Conservation (phyloP, 2,888 invertebrate genomes). For the Phragmatobia fuliginosa region DNA sequence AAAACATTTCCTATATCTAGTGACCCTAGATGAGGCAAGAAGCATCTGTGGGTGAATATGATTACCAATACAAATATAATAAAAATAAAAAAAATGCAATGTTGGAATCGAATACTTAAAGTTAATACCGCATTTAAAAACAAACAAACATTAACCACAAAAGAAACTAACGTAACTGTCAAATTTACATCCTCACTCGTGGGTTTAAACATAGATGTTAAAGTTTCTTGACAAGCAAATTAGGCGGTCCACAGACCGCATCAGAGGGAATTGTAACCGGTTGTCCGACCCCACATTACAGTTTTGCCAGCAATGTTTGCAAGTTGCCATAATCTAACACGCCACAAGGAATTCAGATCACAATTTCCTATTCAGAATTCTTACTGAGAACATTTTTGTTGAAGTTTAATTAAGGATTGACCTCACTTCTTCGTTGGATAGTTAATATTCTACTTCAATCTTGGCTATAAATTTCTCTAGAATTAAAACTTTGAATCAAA, state of each 20-base stretch:
- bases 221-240: conserved; percentile 19
- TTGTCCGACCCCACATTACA: conserved; percentile 17
- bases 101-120: neutral
- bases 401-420: conserved; percentile 15
- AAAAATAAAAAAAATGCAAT: neutral
- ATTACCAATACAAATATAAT: too few species aligned
- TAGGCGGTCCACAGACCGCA: conserved; percentile 13
- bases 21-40: too few species aligned
- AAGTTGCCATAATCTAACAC: conserved; percentile 13
- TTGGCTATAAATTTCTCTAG: neutral
- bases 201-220: conserved; percentile 15
- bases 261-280: conserved; percentile 15
- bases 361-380: conserved; percentile 16
- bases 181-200: neutral
- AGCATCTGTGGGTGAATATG: too few species aligned
- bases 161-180: neutral
- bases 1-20: too few species aligned
- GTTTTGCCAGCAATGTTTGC: conserved; percentile 9
- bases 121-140: neutral
- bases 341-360: conserved; percentile 15
- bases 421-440: conserved; percentile 4
- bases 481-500: neutral
- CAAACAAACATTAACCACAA: neutral
- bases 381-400: conserved; percentile 10
- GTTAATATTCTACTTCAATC: conserved; percentile 12